phyloP scores from a whole-genome alignment of 2,113 vertebrate species.

The Plecotus auritus region DNA sequence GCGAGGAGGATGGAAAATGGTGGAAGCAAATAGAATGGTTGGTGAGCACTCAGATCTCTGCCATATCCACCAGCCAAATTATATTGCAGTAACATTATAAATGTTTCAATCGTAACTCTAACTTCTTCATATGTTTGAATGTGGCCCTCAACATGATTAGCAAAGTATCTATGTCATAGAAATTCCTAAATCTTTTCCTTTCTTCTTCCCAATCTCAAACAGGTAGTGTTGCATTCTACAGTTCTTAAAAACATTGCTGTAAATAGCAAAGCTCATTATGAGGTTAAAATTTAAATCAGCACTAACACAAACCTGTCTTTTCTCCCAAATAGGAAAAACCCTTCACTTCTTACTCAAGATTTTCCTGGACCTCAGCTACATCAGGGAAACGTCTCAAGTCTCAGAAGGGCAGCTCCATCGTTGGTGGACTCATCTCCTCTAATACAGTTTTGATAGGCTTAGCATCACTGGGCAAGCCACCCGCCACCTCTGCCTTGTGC shows the following conservation, averaged over 20 bases:
- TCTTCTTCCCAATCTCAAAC: not conserved
- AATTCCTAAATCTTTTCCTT: not conserved
- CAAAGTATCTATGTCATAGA: not conserved
- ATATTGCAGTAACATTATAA: not conserved
- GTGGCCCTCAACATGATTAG: not conserved
- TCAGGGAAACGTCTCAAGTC: not conserved
- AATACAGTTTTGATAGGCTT: slow-evolving; percentile 69
- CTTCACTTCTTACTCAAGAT: not conserved
- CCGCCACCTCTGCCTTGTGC: slow-evolving; percentile 59
- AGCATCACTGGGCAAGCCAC: slow-evolving; percentile 64
- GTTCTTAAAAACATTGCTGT: not conserved
- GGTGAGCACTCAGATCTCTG: not conserved
- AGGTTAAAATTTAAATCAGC: slow-evolving; percentile 1
- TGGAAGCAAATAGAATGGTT: not conserved
- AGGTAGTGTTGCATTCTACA: not conserved
- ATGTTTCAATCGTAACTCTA: not conserved
- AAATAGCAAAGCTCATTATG: not conserved
- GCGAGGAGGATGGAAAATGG: not conserved
- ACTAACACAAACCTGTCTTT: not conserved
- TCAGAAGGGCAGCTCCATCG: slow-evolving; percentile 17
- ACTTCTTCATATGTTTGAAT: not conserved
- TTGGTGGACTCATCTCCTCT: slow-evolving; percentile 58
- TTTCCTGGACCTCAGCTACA: not conserved
- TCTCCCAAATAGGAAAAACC: not conserved
- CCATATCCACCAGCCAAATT: not conserved